Conservation (phyloP, 1,140 invertebrate genomes). For the Drosophila baimaii region DNA sequence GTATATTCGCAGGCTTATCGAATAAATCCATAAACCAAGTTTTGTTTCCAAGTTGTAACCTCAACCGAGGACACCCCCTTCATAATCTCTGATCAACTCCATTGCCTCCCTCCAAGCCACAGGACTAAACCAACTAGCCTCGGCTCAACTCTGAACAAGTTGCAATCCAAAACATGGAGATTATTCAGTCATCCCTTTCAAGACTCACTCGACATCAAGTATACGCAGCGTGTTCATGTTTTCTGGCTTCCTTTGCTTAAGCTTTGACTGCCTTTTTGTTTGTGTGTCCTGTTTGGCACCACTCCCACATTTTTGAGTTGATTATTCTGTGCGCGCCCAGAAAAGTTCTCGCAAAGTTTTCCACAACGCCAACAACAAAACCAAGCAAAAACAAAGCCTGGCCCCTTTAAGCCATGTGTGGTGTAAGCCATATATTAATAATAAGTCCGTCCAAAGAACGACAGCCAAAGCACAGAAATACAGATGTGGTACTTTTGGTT, state of each 20-base stretch:
- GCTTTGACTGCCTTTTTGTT: constrained; percentile 23
- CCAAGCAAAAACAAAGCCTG: constrained; percentile 10
- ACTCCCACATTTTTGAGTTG: constrained; percentile 26
- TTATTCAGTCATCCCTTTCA: constrained; percentile 42
- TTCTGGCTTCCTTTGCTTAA: constrained; percentile 17
- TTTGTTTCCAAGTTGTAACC: background rate
- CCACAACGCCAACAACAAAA: constrained; percentile 23
- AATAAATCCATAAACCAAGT: background rate
- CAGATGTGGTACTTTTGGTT: constrained; percentile 74
- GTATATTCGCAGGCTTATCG: background rate
- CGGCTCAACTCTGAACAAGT: constrained; percentile 21
- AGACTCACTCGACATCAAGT: constrained; percentile 21
- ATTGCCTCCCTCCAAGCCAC: constrained; percentile 2
- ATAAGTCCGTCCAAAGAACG: constrained; percentile 24
- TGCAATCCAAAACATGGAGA: constrained; percentile 30
- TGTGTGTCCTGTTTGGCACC: constrained; percentile 8
- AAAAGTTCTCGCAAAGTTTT: constrained; percentile 37
- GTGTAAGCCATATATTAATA: constrained; percentile 33
- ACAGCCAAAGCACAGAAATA: constrained; percentile 16
- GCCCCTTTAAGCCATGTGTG: constrained; percentile 26
- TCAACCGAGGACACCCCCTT: background rate
- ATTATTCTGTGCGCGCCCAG: constrained; percentile 31
- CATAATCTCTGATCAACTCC: constrained; percentile 8
- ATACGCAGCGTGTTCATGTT: constrained; percentile 30
- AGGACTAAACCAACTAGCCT: constrained; percentile 11